phyloP scores from a whole-genome alignment of 2,888 invertebrate genomes.

The Idaea dimidiata region DNA sequence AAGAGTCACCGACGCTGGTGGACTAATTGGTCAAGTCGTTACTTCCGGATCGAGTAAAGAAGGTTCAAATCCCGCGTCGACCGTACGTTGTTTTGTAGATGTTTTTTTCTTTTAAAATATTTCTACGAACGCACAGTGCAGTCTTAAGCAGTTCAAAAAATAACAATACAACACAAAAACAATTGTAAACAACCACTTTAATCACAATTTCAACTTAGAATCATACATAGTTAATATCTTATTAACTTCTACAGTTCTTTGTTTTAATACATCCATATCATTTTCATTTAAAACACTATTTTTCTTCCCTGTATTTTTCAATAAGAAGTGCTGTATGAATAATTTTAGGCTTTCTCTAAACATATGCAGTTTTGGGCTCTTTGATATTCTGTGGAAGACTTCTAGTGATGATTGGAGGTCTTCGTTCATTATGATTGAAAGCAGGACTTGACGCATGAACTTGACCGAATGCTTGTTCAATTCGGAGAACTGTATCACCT shows the following conservation, averaged over 20 bases:
- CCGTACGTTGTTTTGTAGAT: too few species aligned
- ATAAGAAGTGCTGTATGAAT: slow-evolving; percentile 92
- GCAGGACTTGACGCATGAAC: slow-evolving; percentile 88
- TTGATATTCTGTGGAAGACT: slow-evolving; percentile 87
- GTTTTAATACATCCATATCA: slow-evolving; percentile 62
- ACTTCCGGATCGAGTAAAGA: too few species aligned
- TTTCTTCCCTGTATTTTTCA: slow-evolving; percentile 82
- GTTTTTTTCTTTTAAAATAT: too few species aligned
- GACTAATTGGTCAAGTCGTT: too few species aligned
- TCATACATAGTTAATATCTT: slow-evolving; percentile 81
- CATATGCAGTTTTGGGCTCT: slow-evolving; percentile 86
- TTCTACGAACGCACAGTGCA: too few species aligned
- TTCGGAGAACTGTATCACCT: slow-evolving; percentile 93
- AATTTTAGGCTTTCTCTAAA: slow-evolving; percentile 91
- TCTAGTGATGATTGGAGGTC: slow-evolving; percentile 81
- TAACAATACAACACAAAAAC: not conserved
- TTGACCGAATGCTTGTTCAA: slow-evolving; percentile 89
- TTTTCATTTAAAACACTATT: slow-evolving; percentile 49
- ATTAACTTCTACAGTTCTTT: slow-evolving; percentile 84
- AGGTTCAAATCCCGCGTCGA: too few species aligned
- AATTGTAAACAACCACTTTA: slow-evolving; percentile 17
- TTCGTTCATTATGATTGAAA: slow-evolving; percentile 86
- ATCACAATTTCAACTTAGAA: slow-evolving; percentile 63
- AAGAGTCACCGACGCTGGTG: too few species aligned
- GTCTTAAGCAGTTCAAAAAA: too few species aligned